phyloP scores from a whole-genome alignment of 2,113 vertebrate species.

The Hyperoodon ampullatus region DNA sequence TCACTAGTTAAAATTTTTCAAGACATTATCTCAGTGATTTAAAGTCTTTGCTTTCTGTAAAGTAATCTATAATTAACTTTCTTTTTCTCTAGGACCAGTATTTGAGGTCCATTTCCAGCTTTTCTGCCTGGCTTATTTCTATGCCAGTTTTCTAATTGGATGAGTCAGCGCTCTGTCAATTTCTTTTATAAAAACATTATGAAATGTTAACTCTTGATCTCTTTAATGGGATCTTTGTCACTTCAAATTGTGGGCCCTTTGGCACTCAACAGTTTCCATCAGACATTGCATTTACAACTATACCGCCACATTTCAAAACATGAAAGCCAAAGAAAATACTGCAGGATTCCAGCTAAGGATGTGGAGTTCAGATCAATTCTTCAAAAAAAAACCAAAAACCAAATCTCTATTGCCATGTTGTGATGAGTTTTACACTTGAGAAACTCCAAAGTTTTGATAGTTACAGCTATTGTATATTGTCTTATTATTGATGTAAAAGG shows the following conservation, averaged over 20 bases:
- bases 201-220: constrained; percentile 27
- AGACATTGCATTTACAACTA: not conserved
- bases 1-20: not conserved
- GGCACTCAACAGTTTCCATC: not conserved
- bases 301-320: not conserved
- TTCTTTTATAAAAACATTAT: constrained; percentile 6
- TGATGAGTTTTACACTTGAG: not conserved
- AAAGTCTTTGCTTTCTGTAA: not conserved
- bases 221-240: not conserved
- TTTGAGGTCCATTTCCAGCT: not conserved
- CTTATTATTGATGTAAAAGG: not conserved
- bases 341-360: not conserved
- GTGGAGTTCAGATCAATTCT: constrained; percentile 23
- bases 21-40: not conserved
- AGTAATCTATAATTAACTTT: not conserved
- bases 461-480: not conserved
- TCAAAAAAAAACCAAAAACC: not conserved
- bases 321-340: constrained; percentile 34
- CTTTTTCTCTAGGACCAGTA: not conserved
- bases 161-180: not conserved
- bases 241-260: not conserved
- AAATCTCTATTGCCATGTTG: not conserved
- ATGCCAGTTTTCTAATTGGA: not conserved
- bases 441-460: not conserved
- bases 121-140: not conserved